Conservation (phyloP, 2,888 invertebrate genomes). For the Hydriomena furcata region DNA sequence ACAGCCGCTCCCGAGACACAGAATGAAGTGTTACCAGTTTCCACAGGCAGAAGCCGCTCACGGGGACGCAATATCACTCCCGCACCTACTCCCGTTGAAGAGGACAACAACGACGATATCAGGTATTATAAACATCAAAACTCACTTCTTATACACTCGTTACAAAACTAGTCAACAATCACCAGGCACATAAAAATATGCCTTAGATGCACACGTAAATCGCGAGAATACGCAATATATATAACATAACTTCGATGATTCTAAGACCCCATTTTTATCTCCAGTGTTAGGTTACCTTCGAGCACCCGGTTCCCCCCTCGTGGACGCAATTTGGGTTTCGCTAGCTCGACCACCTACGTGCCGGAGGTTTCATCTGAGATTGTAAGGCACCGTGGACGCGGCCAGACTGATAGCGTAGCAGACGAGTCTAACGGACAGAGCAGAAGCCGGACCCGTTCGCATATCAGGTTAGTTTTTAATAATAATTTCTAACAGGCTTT, state of each 20-base stretch:
- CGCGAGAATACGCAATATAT: no score
- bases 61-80: constrained; percentile 76
- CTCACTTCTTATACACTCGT: no score
- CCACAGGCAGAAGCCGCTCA: constrained; percentile 67
- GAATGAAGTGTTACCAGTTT: constrained; percentile 86
- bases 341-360: constrained; percentile 77
- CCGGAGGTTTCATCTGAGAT: constrained; percentile 76
- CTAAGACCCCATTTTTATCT: background rate
- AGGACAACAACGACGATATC: constrained; percentile 72
- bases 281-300: constrained; percentile 85
- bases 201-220: no score
- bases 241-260: background rate
- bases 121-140: constrained; percentile 55
- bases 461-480: constrained; percentile 81
- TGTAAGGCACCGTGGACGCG: constrained; percentile 65
- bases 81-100: constrained; percentile 76
- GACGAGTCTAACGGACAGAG: constrained; percentile 77
- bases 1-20: constrained; percentile 83
- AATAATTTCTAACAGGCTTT: no score
- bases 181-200: no score
- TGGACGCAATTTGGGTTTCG: constrained; percentile 75
- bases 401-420: constrained; percentile 71
- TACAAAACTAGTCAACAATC: no score
- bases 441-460: constrained; percentile 83
- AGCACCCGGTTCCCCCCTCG: constrained; percentile 94